Percentiles rank a stretch among this genome's conserved stretches.
Conservation (phyloP, 1,140 invertebrate genomes). For the Brachionus asplanchnoidis region DNA sequence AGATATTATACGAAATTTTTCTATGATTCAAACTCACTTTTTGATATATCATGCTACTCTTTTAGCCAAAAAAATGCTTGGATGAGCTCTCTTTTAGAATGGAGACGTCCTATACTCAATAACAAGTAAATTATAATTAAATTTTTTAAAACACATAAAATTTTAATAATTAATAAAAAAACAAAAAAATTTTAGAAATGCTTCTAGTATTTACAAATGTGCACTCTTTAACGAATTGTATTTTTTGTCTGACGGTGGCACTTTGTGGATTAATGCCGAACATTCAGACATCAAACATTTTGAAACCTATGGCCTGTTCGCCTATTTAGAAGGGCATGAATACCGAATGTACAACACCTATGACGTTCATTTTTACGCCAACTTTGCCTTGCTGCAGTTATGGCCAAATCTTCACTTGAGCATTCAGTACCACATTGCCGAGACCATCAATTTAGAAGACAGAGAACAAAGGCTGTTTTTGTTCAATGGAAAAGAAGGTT, state of each 20-base stretch:
- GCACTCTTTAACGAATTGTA: slow-evolving; percentile 91
- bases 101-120: not conserved
- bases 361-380: slow-evolving; percentile 92
- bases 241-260: slow-evolving; percentile 81
- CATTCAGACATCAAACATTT: slow-evolving; percentile 46
- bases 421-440: slow-evolving; percentile 76
- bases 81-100: not conserved
- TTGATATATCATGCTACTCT: not conserved
- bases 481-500: slow-evolving; percentile 63
- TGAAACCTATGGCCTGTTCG: slow-evolving; percentile 57
- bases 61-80: not conserved
- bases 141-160: not conserved
- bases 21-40: slow-evolving; percentile 52
- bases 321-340: slow-evolving; percentile 68
- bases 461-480: slow-evolving; percentile 45
- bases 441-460: slow-evolving; percentile 44
- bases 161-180: not conserved
- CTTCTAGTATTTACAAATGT: slow-evolving; percentile 62
- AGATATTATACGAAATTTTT: slow-evolving; percentile 81
- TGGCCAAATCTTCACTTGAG: slow-evolving; percentile 81
- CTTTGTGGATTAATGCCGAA: slow-evolving; percentile 65
- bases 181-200: not conserved
- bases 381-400: slow-evolving; percentile 75
- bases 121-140: not conserved
- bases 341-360: slow-evolving; percentile 94